A percentile compares a stretch with the other conserved stretches of the same genome.
Conservation (phyloP, 2,113 vertebrate species). For the Pangasianodon gigas region DNA sequence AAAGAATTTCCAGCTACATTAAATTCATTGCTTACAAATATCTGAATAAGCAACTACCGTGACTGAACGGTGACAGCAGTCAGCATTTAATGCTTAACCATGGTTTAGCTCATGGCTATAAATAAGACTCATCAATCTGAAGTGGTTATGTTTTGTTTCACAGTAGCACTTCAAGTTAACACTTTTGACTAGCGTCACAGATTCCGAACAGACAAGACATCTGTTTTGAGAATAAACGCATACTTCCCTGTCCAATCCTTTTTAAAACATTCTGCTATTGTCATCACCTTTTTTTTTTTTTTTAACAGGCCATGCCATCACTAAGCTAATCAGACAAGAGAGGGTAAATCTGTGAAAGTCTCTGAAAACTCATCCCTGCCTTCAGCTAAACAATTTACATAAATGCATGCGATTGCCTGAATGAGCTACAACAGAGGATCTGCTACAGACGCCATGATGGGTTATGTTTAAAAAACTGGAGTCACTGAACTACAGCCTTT, state of each 20-base stretch:
- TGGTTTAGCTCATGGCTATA: not conserved
- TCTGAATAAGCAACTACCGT: not conserved
- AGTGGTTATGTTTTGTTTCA: not conserved
- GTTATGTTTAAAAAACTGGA: not conserved
- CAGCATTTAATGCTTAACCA: not conserved
- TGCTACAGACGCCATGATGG: not conserved
- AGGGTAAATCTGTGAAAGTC: not conserved
- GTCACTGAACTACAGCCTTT: not conserved
- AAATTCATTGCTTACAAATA: not conserved
- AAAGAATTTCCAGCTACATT: not conserved
- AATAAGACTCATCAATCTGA: not conserved
- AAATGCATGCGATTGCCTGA: not conserved
- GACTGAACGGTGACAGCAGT: not conserved
- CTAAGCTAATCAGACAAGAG: not conserved
- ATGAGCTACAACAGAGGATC: not conserved
- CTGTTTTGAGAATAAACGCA: not conserved
- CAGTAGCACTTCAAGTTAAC: not conserved
- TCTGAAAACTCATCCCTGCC: not conserved
- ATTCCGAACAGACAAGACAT: not conserved
- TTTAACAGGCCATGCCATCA: not conserved
- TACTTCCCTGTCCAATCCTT: not conserved
- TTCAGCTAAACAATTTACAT: not conserved
- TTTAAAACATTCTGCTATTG: not conserved
- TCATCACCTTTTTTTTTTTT: not conserved
- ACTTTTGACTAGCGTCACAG: not conserved